Evolutionary conservation across 2,113 vertebrate species (phyloP), one percentile per base, ranked within the genome.

Genomic region (Halichoeres trimaculatus): DNA sequence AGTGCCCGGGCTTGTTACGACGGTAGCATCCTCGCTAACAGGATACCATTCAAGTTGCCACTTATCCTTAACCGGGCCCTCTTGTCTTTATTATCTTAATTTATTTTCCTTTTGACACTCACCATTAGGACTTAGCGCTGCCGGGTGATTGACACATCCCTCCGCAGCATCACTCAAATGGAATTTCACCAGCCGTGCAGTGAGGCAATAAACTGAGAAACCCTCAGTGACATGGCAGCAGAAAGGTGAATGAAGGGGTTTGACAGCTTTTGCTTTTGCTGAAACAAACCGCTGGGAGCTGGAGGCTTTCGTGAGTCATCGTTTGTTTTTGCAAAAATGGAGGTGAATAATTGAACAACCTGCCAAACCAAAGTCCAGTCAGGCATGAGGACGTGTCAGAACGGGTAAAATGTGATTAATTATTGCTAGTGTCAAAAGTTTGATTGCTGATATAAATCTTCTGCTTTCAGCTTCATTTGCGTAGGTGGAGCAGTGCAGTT

Each of bases 31-130:
- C 67, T 78, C 14, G 22, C 68, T 24, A 78, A 82, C 68, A 60
- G 70, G 70, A 60, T 85, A 81, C 88, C 63, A 74, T 62, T 90
- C 71, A 88, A 83, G 70, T 76, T 58, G 62, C 66, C 72, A 78
- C 84, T 81, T 62, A 76, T 77, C 71, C 70, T 67, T 72, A 81
- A 76, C 70, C 4, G 0, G 34, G 24, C 57, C 48, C 70, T 36
- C 2, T 69, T 64, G 34, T 63, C 30, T 16, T 85, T 82, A 87
- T 85, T 70, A 80, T 66, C 77, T 81, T 60, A 75, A 83, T 85
- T 80, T 74, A 73, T 87, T 77, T 45, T 76, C 53, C 53, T 36
- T 56, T 26, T 79, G 83, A 83, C 83, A 71, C 83, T 66, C 70
- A 47, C 79, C 56, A 72, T 79, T 83, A 66, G 54, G 63, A 74